A percentile compares a stretch with the other conserved stretches of the same genome.
phyloP scores from a whole-genome alignment of 2,797 vertebrate genomes.

The Eupleurogrammus muticus region DNA sequence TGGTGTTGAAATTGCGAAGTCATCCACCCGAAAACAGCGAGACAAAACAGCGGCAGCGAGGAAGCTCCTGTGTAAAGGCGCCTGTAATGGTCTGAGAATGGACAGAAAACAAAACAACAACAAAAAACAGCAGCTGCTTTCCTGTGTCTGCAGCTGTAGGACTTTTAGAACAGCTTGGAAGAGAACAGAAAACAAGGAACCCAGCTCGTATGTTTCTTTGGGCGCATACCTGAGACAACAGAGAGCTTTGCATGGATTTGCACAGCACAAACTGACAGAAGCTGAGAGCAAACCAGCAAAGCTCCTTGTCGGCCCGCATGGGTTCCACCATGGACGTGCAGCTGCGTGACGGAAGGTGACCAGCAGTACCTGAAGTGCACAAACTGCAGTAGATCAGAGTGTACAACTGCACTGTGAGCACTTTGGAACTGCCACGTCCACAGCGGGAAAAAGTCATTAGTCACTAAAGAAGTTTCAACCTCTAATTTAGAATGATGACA shows the following conservation, averaged over 20 bases:
- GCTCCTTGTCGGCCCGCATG: conserved; percentile 84
- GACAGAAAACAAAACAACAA: too few species aligned
- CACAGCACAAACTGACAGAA: conserved; percentile 89
- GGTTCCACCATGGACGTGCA: conserved; percentile 4
- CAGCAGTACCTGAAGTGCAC: conserved; percentile 94
- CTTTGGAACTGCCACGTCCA: conserved; percentile 93
- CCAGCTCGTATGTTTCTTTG: conserved; percentile 4
- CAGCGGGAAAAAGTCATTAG: not conserved
- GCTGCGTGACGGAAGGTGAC: conserved; percentile 72
- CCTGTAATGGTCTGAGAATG: not conserved
- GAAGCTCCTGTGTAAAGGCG: not conserved
- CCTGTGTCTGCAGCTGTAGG: conserved; percentile 2
- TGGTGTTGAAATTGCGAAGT: conserved; percentile 93
- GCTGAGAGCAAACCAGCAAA: conserved; percentile 98
- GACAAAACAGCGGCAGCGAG: conserved; percentile 65
- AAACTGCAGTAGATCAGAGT: conserved; percentile 93
- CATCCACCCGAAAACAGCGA: conserved; percentile 96
- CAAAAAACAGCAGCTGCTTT: conserved; percentile 29
- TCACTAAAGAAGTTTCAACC: not conserved
- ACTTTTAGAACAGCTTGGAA: conserved; percentile 38
- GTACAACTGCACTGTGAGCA: conserved; percentile 99
- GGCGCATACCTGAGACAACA: conserved; percentile 68
- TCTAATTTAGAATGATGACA: not conserved
- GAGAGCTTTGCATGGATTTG: conserved; percentile 99
- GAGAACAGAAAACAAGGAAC: conserved; percentile 23